A percentile compares a stretch with the other conserved stretches of the same genome.
Conservation (phyloP, 2,113 vertebrate species). For the Zosterops lateralis region DNA sequence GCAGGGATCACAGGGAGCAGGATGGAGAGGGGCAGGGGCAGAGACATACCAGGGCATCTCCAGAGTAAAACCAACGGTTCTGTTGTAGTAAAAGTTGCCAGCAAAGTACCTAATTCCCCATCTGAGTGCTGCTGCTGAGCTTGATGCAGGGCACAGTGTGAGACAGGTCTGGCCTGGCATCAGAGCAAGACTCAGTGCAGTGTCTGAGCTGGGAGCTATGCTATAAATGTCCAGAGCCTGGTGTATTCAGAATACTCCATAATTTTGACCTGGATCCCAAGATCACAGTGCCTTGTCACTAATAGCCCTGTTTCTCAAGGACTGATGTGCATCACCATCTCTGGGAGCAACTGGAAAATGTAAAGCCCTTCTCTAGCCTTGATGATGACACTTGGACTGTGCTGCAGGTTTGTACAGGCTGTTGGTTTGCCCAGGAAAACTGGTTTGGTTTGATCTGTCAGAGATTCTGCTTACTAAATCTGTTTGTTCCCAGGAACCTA, state of each 20-base stretch:
- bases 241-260: neutral
- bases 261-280: neutral
- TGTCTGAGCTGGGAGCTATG: neutral
- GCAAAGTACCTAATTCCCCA: neutral
- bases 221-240: neutral
- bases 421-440: slow-evolving; percentile 36
- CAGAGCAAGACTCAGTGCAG: neutral
- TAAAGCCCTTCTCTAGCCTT: neutral
- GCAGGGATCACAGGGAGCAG: neutral
- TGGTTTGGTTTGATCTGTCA: slow-evolving; percentile 50
- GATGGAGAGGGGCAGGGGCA: neutral
- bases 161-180: neutral
- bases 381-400: neutral
- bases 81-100: neutral
- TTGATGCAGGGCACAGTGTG: neutral
- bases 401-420: slow-evolving; percentile 21
- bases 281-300: neutral
- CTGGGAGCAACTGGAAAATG: neutral
- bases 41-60: neutral
- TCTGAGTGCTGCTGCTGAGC: neutral
- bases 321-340: neutral
- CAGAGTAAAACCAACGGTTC: neutral
- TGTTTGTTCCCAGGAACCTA: slow-evolving; percentile 51
- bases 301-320: neutral
- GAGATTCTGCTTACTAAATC: slow-evolving; percentile 34